Conservation (phyloP, 2,888 invertebrate species). For the Oligia latruncula region DNA sequence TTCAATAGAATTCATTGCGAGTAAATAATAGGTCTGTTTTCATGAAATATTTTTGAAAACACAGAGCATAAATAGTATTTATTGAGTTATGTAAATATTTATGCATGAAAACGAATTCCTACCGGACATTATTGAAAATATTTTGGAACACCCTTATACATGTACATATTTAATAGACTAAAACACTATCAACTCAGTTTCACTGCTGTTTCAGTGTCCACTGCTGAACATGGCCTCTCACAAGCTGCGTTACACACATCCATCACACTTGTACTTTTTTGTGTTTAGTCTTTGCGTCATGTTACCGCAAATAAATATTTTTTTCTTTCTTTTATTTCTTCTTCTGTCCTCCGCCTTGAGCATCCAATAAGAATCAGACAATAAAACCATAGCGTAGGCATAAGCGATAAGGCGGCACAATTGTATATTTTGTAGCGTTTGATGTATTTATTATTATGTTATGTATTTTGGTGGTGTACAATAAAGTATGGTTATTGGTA, state of each 20-base stretch:
- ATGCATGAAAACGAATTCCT: not conserved
- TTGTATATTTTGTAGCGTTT: no score
- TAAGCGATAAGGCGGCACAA: no score
- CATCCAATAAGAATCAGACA: not conserved
- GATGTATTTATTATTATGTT: no score
- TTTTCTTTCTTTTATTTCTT: not conserved
- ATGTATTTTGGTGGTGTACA: no score
- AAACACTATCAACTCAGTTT: not conserved
- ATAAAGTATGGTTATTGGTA: no score
- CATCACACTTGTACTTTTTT: not conserved
- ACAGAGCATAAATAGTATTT: not conserved
- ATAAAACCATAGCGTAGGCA: no score
- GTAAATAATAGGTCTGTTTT: not conserved
- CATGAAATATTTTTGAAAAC: not conserved
- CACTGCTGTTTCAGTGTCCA: not conserved
- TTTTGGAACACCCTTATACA: no score
- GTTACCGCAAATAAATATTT: not conserved
- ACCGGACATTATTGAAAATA: no score
- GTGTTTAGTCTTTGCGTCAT: not conserved
- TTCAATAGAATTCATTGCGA: not conserved
- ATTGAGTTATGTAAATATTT: not conserved
- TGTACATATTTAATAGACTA: not conserved
- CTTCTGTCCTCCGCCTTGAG: not conserved
- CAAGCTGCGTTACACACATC: not conserved
- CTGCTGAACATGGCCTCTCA: not conserved